phyloP scores from a whole-genome alignment of 2,888 invertebrate species.

The Nymphalis urticae region DNA sequence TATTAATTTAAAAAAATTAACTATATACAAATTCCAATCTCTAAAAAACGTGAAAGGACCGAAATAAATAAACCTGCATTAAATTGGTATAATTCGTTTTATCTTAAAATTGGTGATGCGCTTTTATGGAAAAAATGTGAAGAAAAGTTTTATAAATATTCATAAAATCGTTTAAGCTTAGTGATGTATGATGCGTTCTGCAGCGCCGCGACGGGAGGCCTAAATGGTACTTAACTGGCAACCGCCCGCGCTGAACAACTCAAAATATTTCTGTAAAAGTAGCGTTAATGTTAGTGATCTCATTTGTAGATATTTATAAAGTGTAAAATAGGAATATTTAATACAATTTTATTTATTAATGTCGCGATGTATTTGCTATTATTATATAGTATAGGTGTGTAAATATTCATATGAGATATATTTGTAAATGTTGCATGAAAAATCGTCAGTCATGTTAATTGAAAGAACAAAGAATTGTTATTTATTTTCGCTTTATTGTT shows the following conservation, averaged over 20 bases:
- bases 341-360: constrained; percentile 41
- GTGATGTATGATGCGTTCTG: constrained; percentile 6
- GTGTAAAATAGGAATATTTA: constrained; percentile 29
- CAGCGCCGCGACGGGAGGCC: constrained; percentile 36
- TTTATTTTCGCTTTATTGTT: constrained; percentile 70
- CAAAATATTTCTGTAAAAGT: constrained; percentile 14
- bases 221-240: constrained; percentile 18
- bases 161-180: constrained; percentile 13
- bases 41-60: background rate
- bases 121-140: constrained; percentile 3
- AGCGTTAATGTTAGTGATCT: constrained; percentile 56
- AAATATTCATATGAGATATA: constrained; percentile 24
- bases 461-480: constrained; percentile 53
- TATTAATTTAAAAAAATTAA: constrained; percentile 48
- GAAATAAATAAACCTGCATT: background rate
- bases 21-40: constrained; percentile 39
- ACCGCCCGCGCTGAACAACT: constrained; percentile 4
- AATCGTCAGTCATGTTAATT: constrained; percentile 16
- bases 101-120: background rate
- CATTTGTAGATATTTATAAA: constrained; percentile 54
- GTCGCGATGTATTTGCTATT: constrained; percentile 2
- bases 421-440: constrained; percentile 27
- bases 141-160: constrained; percentile 15
- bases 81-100: background rate
- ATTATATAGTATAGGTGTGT: constrained; percentile 15